phyloP scores from a whole-genome alignment of 2,888 invertebrate species.

The Drosophila pegasa region DNA sequence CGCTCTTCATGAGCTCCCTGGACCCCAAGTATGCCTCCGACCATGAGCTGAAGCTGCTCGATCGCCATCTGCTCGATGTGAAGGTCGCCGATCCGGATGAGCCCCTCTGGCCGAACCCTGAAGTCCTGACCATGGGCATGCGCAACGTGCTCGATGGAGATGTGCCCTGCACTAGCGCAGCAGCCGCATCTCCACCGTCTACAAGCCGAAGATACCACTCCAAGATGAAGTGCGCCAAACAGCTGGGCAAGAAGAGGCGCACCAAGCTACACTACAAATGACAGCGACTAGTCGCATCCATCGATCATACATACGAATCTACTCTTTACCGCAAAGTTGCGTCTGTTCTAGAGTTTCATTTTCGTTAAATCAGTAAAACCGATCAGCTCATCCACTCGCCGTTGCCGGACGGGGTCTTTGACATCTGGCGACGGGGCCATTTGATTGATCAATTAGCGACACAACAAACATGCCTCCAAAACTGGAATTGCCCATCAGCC shows the following conservation, averaged over 20 bases:
- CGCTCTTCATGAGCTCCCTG: constrained; percentile 43
- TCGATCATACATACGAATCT: not conserved
- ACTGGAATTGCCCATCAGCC: constrained; percentile 28
- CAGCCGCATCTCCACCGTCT: not conserved
- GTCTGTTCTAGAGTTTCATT: not conserved
- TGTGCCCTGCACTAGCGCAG: constrained; percentile 23
- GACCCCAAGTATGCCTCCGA: constrained; percentile 26
- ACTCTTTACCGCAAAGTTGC: not conserved
- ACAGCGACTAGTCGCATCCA: not conserved
- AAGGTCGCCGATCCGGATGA: constrained; percentile 22
- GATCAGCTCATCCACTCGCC: not conserved
- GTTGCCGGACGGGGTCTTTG: constrained; percentile 24
- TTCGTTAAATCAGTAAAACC: constrained; percentile 29
- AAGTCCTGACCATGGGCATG: constrained; percentile 49
- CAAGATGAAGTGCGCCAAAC: constrained; percentile 15
- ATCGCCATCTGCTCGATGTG: constrained; percentile 41
- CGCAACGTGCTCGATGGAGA: not conserved
- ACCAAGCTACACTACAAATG: constrained; percentile 12
- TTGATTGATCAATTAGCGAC: constrained; percentile 48
- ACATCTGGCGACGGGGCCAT: not conserved
- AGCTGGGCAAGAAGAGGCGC: constrained; percentile 18
- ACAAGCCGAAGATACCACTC: not conserved
- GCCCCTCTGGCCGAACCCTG: constrained; percentile 49
- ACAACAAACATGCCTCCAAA: constrained; percentile 12
- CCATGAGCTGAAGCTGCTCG: constrained; percentile 36